These are phyloP conservation scores for Melanostoma scalare DNA, from an alignment of 2,888 invertebrate genomes.

Conservation along the genomic window DNA sequence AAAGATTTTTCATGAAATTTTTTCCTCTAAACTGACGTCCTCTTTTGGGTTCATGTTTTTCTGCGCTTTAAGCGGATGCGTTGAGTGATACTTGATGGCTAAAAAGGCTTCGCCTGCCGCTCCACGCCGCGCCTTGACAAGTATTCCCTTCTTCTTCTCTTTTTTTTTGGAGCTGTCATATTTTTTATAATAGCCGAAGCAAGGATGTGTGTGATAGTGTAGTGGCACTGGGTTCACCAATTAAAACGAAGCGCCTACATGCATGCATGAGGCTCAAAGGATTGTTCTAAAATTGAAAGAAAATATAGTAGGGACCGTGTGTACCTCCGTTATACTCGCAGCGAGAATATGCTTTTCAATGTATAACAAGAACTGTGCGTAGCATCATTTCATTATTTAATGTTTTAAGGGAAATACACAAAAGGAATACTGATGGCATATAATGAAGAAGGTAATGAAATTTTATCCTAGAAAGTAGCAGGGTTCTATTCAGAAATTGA, in stretches of 20 bases:
- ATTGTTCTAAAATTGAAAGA: constrained; percentile 40
- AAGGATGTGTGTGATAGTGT: not conserved
- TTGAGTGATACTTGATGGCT: constrained; percentile 67
- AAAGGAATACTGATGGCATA: constrained; percentile 48
- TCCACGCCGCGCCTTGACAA: constrained; percentile 21
- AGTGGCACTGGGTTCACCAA: constrained; percentile 60
- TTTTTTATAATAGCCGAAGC: constrained; percentile 60
- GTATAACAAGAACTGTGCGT: constrained; percentile 16
- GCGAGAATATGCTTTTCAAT: not conserved
- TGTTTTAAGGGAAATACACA: constrained; percentile 11
- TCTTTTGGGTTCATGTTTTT: constrained; percentile 40
- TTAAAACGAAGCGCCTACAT: constrained; percentile 71
- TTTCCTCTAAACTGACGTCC: not conserved
- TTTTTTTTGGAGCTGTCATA: constrained; percentile 21
- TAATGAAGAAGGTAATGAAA: constrained; percentile 69
- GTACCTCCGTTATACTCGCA: too few species aligned
- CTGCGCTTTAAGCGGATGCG: constrained; percentile 53
- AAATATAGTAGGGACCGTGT: constrained; percentile 13
- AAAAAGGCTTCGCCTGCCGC: constrained; percentile 33
- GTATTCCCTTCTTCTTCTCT: constrained; percentile 9
- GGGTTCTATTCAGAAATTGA: constrained; percentile 57
- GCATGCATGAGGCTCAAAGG: constrained; percentile 52
- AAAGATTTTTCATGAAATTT: constrained; percentile 44
- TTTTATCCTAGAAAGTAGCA: constrained; percentile 55
- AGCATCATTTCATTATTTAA: constrained; percentile 17